Evolutionary conservation across 2,113 vertebrate species (phyloP).

Genomic region (Mus spicilegus): DNA sequence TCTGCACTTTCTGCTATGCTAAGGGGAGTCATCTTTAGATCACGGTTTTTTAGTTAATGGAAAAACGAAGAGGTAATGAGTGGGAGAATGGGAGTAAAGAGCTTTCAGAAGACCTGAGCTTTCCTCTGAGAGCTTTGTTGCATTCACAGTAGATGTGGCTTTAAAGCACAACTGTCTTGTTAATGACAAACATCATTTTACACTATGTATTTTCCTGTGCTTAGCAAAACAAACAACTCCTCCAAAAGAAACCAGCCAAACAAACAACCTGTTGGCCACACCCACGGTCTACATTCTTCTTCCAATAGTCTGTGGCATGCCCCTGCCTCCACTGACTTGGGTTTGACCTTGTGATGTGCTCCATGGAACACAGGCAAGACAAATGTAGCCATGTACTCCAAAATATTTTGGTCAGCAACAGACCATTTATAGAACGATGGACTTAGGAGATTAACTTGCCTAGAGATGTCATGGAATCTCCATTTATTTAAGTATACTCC

Average conservation of each 20-base stretch:
- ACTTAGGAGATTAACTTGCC: not conserved
- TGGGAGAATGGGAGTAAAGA: not conserved
- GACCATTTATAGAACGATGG: too few species aligned
- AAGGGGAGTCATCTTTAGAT: not conserved
- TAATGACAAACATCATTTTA: not conserved
- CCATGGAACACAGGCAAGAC: conserved; percentile 6
- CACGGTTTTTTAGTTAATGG: not conserved
- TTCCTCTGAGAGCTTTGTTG: not conserved
- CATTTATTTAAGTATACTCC: not conserved
- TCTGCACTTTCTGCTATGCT: not conserved
- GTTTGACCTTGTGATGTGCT: not conserved
- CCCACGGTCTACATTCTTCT: not conserved
- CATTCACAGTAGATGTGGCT: not conserved
- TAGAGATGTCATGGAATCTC: not conserved
- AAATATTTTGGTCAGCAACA: not conserved
- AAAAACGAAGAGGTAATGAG: conserved; percentile 26
- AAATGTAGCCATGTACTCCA: not conserved
- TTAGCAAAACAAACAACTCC: not conserved
- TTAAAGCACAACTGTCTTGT: conserved; percentile 4
- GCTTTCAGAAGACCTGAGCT: not conserved
- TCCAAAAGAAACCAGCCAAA: not conserved
- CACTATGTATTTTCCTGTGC: not conserved
- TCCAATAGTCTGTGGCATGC: not conserved
- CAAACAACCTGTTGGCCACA: not conserved
- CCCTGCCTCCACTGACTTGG: not conserved